Base-by-base conservation (phyloP, 2,888 invertebrate genomes). In the Cremastinae sp. region DNA sequence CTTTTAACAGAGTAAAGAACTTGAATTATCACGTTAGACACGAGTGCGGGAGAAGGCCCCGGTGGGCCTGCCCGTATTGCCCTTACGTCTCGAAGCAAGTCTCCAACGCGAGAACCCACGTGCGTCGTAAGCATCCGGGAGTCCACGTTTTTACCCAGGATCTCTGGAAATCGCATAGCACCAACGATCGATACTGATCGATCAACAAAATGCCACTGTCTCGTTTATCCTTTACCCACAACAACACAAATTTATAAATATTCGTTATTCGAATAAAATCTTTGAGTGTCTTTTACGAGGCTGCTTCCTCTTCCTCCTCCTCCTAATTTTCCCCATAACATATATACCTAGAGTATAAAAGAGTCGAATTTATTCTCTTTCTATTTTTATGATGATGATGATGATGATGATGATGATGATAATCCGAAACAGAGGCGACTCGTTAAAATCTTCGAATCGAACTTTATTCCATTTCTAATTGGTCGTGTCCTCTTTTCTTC, bases 41-140 rank as follows among this genome's bases (percentile, higher is more conserved):
- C 64, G 82, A 83, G 56, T 88, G 88, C 74, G 87, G 87, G 22
- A 82, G 84, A 65, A 81, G 81, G 41, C 84, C 85, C 14, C 79
- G 84, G 5, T 87, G 84, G 80, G 83, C 72, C 14, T 88, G 88
- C 75, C 83, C 85, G n/a, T 82, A 83, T 54, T 90, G 90, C 75
- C 51, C 5, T 22, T 81, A 83, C 61, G 79, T 78, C 36, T 79
- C 83, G 2, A 81, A 78, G 34, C 81, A 84, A 66, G 78, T 80
- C 7, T 82, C 82, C 14, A 84, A 85, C 56, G 82, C 83, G 12
- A 80, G 83, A 0, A 79, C 80, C 0, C 84, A 85, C 69, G 80
- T 85, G 0, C 80, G 83, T 9, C 66, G 82, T 10, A 82, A 78
- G 28, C 84, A 85, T 72, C 71, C 79, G 8, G 81, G 79, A 4